Evolutionary conservation across 2,888 invertebrate species (phyloP).

Genomic region (Phengaris alcon): DNA sequence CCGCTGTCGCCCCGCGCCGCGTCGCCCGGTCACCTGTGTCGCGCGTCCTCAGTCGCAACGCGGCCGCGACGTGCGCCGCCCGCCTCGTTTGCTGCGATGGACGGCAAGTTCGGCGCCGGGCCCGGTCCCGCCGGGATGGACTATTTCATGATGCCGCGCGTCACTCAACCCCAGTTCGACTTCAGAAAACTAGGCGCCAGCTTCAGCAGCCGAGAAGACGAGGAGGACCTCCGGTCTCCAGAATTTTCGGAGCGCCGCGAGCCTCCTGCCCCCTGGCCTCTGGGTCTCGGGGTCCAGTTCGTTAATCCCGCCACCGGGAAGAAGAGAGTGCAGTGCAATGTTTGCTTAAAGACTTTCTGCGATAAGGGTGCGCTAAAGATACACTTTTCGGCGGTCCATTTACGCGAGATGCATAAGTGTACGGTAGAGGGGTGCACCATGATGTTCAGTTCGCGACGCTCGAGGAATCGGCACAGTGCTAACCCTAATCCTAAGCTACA

Average conservation of each 20-base stretch:
- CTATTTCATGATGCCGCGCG: conserved; percentile 80
- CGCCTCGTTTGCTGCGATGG: conserved; percentile 76
- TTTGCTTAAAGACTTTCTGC: conserved; percentile 98
- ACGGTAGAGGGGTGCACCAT: conserved; percentile 98
- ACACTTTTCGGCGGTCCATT: conserved; percentile 98
- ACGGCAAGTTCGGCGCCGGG: conserved; percentile 72
- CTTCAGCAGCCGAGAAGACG: conserved; percentile 77
- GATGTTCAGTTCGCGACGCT: conserved; percentile 98
- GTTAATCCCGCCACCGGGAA: conserved; percentile 95
- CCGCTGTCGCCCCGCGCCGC: conserved; percentile 63
- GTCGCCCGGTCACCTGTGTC: conserved; percentile 79
- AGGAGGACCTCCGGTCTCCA: conserved; percentile 66
- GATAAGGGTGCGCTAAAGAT: conserved; percentile 99
- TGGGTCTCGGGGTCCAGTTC: conserved; percentile 90
- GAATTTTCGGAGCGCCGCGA: conserved; percentile 67
- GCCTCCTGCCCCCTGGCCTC: conserved; percentile 84
- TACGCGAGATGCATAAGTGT: conserved; percentile 99
- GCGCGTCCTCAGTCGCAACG: conserved; percentile 78
- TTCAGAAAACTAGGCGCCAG: conserved; percentile 87
- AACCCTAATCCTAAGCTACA: conserved; percentile 98
- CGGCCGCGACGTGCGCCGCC: conserved; percentile 81
- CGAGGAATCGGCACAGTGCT: conserved; percentile 96
- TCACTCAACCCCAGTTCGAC: conserved; percentile 91
- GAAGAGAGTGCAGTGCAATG: conserved; percentile 97
- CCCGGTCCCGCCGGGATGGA: conserved; percentile 73